Conservation (phyloP, 2,113 vertebrate genomes). For the Myiagra hebetior region DNA sequence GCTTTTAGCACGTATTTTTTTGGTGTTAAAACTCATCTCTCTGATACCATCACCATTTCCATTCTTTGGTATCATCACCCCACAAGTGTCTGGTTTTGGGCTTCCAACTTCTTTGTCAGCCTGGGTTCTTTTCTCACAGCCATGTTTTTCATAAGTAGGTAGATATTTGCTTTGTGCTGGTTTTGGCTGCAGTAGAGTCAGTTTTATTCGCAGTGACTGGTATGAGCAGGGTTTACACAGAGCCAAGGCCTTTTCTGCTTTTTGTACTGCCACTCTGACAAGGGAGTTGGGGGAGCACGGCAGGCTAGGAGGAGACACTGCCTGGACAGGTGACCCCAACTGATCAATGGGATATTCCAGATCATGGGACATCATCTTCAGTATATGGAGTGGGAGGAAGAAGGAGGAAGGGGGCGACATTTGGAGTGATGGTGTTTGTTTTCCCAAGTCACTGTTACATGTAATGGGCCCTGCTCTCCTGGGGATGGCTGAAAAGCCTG, state of each 20-base stretch:
- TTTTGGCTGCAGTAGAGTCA: not conserved
- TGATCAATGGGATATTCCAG: not conserved
- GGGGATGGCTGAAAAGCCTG: not conserved
- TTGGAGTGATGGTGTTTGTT: not conserved
- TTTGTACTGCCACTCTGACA: not conserved
- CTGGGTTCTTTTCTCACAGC: not conserved
- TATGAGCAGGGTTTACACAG: not conserved
- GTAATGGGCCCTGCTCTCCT: not conserved
- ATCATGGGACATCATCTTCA: not conserved
- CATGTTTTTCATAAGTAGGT: not conserved
- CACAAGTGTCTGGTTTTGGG: not conserved
- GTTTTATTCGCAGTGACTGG: not conserved
- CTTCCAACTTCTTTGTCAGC: not conserved
- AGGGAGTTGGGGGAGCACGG: not conserved
- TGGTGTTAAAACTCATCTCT: not conserved
- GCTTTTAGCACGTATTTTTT: not conserved
- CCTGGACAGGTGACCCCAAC: not conserved
- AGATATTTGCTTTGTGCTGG: not conserved
- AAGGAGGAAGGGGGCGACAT: not conserved
- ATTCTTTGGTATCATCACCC: not conserved
- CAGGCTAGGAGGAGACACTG: not conserved
- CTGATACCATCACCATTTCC: not conserved
- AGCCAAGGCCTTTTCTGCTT: not conserved
- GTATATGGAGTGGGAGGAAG: not conserved
- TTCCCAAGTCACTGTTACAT: not conserved